Base-by-base conservation (phyloP, 1,140 invertebrate genomes). In the Calephelis virginiensis region DNA sequence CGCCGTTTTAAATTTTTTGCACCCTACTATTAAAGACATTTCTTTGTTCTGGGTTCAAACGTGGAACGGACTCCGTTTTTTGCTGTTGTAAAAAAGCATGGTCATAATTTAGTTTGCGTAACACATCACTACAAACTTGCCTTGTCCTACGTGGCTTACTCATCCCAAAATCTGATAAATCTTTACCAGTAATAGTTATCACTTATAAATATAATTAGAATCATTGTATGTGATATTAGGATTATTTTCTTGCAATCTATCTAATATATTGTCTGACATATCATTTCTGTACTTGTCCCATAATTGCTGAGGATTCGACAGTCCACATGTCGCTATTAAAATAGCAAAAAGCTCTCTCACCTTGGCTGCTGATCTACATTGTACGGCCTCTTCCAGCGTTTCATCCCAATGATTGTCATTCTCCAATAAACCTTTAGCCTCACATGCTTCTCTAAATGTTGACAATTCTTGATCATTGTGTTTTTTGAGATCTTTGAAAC, bases 191-290 rank as follows among this genome's bases (percentile, higher is more conserved):
- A 53, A 78, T 76, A 61, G 69, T 61, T 46, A 69, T 73, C 28
- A 78, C 68, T 67, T 74, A 71, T 76, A 71, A 63, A 78, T 69
- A 40, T 74, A 77, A 66, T 72, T 65, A 64, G 70, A 73, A 69
- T 76, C 72, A 75, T 64, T 79, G 56, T 77, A 77, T 64, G 71
- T 49, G 43, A 68, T 47, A 75, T 78, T 76, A 0, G 67, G 64
- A 72, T 72, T 72, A 8, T 71, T 17, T 70, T 73, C 61, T 73
- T 74, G 71, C 17, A 66, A 65, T 77, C 73, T 79, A 62, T 77
- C 68, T 49, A 80, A 77, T 59, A 82, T 80, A 77, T 82, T 74
- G 13, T 80, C 75, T 6, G 73, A 64, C 66, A 79, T 67, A 63
- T 69, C 66, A 74, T 70, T 64, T 77, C 74, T 63, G 49, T 77